phyloP scores from a whole-genome alignment of 2,113 vertebrate species.

The Planiliza haematocheilus region DNA sequence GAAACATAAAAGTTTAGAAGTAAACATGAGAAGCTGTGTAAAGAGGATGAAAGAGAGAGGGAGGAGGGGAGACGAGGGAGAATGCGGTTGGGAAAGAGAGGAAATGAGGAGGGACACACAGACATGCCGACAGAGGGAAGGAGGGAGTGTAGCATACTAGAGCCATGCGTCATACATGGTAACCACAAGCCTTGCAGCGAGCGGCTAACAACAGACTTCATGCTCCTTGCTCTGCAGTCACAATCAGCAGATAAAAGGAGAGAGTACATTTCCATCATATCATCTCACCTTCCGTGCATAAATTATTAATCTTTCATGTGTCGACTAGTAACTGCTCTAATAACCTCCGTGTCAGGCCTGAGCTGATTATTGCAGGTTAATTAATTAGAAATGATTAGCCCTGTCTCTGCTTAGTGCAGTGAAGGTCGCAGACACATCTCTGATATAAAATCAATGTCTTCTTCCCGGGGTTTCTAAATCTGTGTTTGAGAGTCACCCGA shows the following conservation, averaged over 20 bases:
- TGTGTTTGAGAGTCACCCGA: conserved; percentile 37
- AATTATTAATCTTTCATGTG: background rate
- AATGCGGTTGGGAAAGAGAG: conserved; percentile 31
- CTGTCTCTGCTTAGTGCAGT: background rate
- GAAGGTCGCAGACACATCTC: conserved; percentile 42
- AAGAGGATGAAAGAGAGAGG: background rate
- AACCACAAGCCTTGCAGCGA: conserved; percentile 50
- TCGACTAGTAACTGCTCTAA: background rate
- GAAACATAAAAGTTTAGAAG: background rate
- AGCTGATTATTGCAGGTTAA: background rate
- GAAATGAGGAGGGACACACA: conserved; percentile 31
- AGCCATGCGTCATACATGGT: conserved; percentile 72
- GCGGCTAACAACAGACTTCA: conserved; percentile 38
- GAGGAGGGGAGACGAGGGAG: conserved; percentile 23
- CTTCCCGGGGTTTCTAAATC: conserved; percentile 63
- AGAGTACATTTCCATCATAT: conserved; percentile 5
- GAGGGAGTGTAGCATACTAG: conserved; percentile 74
- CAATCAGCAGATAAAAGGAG: background rate
- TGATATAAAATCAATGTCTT: conserved; percentile 58
- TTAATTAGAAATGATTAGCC: background rate
- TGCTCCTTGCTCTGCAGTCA: conserved; percentile 2
- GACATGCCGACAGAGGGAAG: conserved; percentile 8
- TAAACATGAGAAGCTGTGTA: background rate
- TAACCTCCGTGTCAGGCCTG: background rate
- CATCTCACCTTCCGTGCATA: background rate